Base-by-base conservation (phyloP, 1,140 invertebrate species). In the Magallana angulata region DNA sequence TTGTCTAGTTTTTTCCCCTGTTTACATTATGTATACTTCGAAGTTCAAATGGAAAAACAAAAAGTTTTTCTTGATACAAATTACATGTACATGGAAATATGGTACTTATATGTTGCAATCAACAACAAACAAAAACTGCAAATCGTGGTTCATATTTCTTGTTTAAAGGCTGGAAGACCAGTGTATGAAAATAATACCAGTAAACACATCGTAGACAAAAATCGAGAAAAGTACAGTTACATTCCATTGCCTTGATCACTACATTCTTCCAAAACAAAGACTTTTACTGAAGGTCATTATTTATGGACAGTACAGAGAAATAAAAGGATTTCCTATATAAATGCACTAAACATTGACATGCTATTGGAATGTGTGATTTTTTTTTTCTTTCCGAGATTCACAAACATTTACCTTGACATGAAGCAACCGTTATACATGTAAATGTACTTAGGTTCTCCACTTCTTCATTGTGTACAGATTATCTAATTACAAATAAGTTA, bases 81-180 rank as follows among this genome's bases (percentile, higher is more conserved):
- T 48, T 48, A 48, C 36, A 48, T 48, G 36, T 48, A 48, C 5
- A 4, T 48, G 5, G 36, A 48, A 48, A 48, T 48, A 48, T 48
- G 36, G 36, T 48, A 48, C 36, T 48, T 48, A 48, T 48, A 48
- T 48, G 36, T 48, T 48, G 36, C 5, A 48, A 48, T 48, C 36
- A 48, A 48, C 36, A 48, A 48, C 36, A 48, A 48, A 48, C 36
- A 48, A 48, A 48, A 48, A 48, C 1, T n/a, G n/a, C 8, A 62
- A 6, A 6, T n/a, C n/a, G 60, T 62, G 60, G 60, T 62, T 62
- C 8, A 12, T 1, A 62, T 62, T 62, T 12, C 60, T 62, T 16
- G 11, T 62, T 12, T 62, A 76, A 76, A 76, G 68, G 24, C 24
- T 76, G 68, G 68, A 76, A 76, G 68, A 76, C 68, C 68, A 76